Evolutionary conservation across 2,888 invertebrate species (phyloP).

Genomic region (Drosophila merina): DNA sequence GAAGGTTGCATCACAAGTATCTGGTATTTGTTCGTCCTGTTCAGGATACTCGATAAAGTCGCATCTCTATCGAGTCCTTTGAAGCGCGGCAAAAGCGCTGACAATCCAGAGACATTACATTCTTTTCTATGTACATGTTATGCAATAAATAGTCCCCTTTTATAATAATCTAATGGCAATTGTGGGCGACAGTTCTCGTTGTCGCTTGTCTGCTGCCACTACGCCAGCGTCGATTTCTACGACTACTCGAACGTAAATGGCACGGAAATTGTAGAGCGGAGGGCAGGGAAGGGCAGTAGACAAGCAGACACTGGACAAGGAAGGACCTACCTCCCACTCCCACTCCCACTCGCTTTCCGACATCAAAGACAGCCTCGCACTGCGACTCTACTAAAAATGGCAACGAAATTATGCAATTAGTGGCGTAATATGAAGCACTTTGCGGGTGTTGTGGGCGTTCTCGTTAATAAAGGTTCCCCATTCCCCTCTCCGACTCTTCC

Average conservation of each 20-base stretch:
- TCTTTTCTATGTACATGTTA: constrained; percentile 53
- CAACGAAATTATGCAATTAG: constrained; percentile 78
- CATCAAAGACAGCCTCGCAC: constrained; percentile 66
- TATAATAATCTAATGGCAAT: constrained; percentile 79
- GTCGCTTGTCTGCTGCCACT: constrained; percentile 5
- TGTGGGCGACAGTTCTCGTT: constrained; percentile 51
- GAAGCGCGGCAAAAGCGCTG: constrained; percentile 39
- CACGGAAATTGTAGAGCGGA: constrained; percentile 34
- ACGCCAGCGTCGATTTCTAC: constrained; percentile 1
- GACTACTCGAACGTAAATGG: constrained; percentile 52
- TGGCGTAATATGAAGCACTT: constrained; percentile 78
- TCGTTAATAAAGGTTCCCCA: constrained; percentile 67
- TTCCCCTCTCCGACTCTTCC: constrained; percentile 3
- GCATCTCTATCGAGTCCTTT: constrained; percentile 2
- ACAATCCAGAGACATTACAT: constrained; percentile 43
- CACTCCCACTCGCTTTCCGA: constrained; percentile 42
- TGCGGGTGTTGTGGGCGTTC: constrained; percentile 75
- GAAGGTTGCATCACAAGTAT: not conserved
- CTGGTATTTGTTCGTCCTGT: not conserved
- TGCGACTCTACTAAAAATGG: constrained; percentile 68
- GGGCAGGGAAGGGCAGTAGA: not conserved
- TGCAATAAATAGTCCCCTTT: constrained; percentile 80
- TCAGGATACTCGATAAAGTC: not conserved
- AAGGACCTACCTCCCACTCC: not conserved
- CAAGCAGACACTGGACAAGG: not conserved